Evolutionary conservation across 2,113 vertebrate species (phyloP), one percentile per base, ranked within the genome.

Genomic region (Pteruthius melanotis): DNA sequence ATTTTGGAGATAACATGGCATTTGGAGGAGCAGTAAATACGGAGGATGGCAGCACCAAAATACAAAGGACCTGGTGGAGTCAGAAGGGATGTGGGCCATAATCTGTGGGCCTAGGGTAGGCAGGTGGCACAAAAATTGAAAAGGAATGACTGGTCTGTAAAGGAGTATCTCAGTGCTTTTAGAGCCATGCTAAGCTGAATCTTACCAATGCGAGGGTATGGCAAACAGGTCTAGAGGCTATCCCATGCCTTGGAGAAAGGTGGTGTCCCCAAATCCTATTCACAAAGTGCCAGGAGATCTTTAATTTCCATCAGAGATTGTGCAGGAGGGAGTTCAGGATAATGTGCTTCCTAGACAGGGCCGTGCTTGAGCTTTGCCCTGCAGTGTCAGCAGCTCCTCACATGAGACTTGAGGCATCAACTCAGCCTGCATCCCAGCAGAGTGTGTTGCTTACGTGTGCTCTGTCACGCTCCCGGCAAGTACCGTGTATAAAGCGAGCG

Each of bases 221-320:
- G 74, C 40, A 64, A 52, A 27, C 59, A 80, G 40, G 31, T 88
- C 68, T 70, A 47, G 59, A 86, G 50, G 47, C 60, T 88, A 15
- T 72, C 19, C 42, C 15, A 1, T 83, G 79, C 75, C 47, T 45
- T 10, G 10, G 50, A 72, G 49, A 82, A 52, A 9, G n/a, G 35
- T 0, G 0, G 27, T 59, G 20, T 85, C 45, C 63, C 61, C 45
- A 61, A 3, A 4, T 45, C 39, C 35, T 65, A 28, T 75, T 85
- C 74, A 74, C 78, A 86, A 75, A 96, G 89, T 94, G 84, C 83
- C 82, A 78, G 9, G 66, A 87, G 76, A 59, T 94, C 63, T 96
- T 94, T 95, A 83, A 95, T 65, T 93, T 93, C 83, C 44, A 69
- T 84, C 76, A 61, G 77, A 95, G 61, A 28, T 30, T 31, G 31